phyloP scores from a whole-genome alignment of 1,140 invertebrate species.

The Drosophila tropicalis region DNA sequence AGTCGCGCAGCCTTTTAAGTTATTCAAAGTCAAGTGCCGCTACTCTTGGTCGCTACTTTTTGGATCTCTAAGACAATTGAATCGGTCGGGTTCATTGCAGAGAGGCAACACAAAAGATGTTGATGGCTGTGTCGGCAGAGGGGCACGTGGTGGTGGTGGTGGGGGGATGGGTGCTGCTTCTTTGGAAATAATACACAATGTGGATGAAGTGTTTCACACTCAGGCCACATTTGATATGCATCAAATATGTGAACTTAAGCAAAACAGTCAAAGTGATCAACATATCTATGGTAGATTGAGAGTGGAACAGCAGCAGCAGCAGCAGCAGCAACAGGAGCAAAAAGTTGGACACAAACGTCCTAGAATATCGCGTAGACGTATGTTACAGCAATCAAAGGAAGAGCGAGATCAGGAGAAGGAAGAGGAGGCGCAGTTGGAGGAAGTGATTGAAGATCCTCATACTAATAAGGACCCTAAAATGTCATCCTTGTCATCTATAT shows the following conservation, averaged over 20 bases:
- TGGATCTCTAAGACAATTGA: conserved; percentile 70
- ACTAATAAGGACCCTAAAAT: background rate
- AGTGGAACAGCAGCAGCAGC: conserved; percentile 4
- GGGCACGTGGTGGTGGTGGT: background rate
- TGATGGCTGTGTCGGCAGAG: background rate
- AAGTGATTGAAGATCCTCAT: background rate
- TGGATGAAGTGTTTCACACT: conserved; percentile 75
- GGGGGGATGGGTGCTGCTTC: conserved; percentile 37
- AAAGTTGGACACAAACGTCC: conserved; percentile 39
- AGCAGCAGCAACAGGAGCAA: conserved; percentile 2
- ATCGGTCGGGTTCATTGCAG: conserved; percentile 61
- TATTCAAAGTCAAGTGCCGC: conserved; percentile 64
- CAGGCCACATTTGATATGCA: conserved; percentile 76
- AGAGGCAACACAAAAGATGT: conserved; percentile 15
- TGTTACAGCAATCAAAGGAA: conserved; percentile 19
- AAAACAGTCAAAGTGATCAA: conserved; percentile 72
- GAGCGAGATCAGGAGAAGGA: background rate
- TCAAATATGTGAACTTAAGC: conserved; percentile 72
- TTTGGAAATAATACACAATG: conserved; percentile 77
- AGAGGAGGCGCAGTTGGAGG: conserved; percentile 20
- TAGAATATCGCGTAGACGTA: conserved; percentile 58
- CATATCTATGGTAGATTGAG: conserved; percentile 72
- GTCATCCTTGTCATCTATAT: conserved; percentile 37
- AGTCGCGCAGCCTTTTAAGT: conserved; percentile 59
- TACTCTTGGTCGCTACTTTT: conserved; percentile 66